Evolutionary conservation across 1,140 invertebrate species (phyloP).

Genomic region (Brachionus calyciflorus): DNA sequence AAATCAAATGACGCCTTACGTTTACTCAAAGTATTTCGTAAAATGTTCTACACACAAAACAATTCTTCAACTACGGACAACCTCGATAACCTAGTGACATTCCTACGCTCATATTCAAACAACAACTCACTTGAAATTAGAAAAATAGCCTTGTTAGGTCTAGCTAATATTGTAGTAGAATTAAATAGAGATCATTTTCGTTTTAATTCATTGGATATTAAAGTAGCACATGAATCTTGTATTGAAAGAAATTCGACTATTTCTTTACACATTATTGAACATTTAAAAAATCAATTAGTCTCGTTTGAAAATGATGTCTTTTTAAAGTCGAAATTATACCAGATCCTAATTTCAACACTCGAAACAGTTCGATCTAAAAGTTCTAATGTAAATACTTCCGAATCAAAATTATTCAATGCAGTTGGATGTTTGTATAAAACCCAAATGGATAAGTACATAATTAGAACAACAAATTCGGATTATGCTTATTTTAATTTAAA

Average conservation of each 20-base stretch:
- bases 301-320: neutral
- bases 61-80: neutral
- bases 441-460: neutral
- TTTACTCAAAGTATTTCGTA: neutral
- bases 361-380: neutral
- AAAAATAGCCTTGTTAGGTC: neutral
- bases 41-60: constrained; percentile 6
- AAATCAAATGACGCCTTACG: too few relatives aligned
- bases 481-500: constrained; percentile 9
- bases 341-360: neutral
- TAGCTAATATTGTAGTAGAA: neutral
- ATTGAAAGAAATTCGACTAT: neutral
- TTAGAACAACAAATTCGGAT: neutral
- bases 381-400: too few relatives aligned
- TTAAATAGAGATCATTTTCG: neutral
- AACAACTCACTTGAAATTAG: neutral
- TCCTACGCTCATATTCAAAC: neutral
- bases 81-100: neutral
- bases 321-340: constrained; percentile 3
- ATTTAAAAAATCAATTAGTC: neutral
- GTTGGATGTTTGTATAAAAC: neutral
- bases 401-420: neutral
- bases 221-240: neutral
- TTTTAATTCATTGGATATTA: neutral
- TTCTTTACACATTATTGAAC: constrained; percentile 11